Base-by-base conservation (phyloP, 2,797 vertebrate genomes). In the Telmatherina bonti region DNA sequence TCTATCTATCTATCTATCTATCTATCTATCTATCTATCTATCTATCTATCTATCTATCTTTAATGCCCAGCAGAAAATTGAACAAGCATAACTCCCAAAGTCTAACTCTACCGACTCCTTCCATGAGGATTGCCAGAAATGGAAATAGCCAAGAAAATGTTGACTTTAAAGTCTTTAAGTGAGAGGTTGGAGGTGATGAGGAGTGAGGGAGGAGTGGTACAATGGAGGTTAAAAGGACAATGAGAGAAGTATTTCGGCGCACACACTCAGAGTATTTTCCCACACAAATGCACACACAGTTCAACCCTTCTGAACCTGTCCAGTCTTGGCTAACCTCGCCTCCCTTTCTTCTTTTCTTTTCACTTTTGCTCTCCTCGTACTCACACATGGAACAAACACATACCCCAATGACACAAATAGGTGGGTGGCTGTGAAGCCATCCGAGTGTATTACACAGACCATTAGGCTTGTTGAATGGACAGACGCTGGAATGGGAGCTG, bases 391-490 rank as follows among this genome's bases (percentile, higher is more conserved):
- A 66, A 74, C 66, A 62, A 58, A 62, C 55, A 81, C 47, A 68
- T 69, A 55, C 66, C 16, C 36, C 70, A 77, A 78, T 69, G 76
- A 70, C 73, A 85, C 72, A 90, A 86, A 88, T 84, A 89, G 85
- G 85, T 85, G 81, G 76, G 84, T 82, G 82, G 78, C 78, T 78
- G 81, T 78, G 79, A 84, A 87, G 80, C 88, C 83, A 86, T 90
- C 85, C 65, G 84, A 88, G 88, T 84, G 81, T 86, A 85, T 91
- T 91, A 89, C 89, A 93, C 88, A 92, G 76, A 88, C 88, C 93
- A 93, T 93, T 94, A 92, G 82, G 74, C 81, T 62, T 76, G 85
- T 87, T 85, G 90, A 92, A 92, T 86, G 86, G 87, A 89, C 83
- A 73, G 70, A 83, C 30, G 38, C 56, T 62, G 76, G 82, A 91